These are phyloP conservation scores for Tamias sibiricus DNA, from an alignment of 2,113 vertebrate species.

Conservation along the genomic window DNA sequence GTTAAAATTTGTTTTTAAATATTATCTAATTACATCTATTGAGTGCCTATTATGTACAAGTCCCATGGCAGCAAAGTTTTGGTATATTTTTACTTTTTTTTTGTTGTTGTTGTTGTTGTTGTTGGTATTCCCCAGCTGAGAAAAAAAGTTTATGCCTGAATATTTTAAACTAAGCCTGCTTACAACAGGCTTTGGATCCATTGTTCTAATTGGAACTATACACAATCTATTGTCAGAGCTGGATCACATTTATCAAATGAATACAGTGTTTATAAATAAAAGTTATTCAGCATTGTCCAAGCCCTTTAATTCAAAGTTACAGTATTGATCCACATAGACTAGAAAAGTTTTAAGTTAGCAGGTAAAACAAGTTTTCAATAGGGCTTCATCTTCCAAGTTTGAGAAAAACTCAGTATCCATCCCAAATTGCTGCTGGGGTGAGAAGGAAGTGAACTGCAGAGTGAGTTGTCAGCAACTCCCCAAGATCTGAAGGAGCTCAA, in stretches of 20 bases:
- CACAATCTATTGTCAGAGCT: neutral
- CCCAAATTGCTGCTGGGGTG: neutral
- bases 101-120: too few relatives aligned
- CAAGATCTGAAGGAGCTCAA: conserved; percentile 83
- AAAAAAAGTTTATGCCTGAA: neutral
- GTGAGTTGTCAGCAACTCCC: conserved; percentile 91
- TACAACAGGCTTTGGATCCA: neutral
- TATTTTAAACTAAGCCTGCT: neutral
- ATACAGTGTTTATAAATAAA: conserved; percentile 23
- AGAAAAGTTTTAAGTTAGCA: neutral
- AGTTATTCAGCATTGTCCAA: neutral
- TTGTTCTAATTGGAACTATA: neutral
- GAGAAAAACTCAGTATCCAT: conserved; percentile 62
- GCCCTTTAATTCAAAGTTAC: neutral
- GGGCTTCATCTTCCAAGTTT: neutral
- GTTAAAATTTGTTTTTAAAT: neutral
- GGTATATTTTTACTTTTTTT: neutral
- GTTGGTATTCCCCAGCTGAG: neutral
- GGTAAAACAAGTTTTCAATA: conserved; percentile 33
- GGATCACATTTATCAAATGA: neutral
- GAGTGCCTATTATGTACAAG: neutral
- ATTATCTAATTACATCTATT: neutral
- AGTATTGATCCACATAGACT: neutral
- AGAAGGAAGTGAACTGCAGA: conserved; percentile 81
- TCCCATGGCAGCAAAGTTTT: neutral